Evolutionary conservation across 2,113 vertebrate species (phyloP), one percentile per base, ranked within the genome.

Genomic region (Larimichthys crocea): DNA sequence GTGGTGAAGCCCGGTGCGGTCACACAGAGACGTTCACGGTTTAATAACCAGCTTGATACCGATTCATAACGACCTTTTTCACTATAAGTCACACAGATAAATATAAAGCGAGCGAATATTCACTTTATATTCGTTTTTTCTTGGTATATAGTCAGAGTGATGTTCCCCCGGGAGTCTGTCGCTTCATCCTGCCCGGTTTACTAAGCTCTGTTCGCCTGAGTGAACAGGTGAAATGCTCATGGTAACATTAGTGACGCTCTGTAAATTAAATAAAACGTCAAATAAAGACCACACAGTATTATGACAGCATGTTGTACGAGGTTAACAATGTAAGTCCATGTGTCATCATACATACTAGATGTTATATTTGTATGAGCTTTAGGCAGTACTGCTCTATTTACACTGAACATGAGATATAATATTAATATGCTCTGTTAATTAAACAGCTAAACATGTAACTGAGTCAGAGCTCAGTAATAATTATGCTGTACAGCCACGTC

Each of bases 191-290:
- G 29, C 74, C 82, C 74, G 57, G 46, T 86, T 84, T 63, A 31
- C 80, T 88, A 60, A 85, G 61, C 81, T 82, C 14, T 24, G 83
- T 79, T 72, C 88, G 90, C 91, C 84, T 89, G 79, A 91, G 60
- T 82, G 82, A 91, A 85, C 90, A 90, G 90, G 91, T 92, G 88
- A 92, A 93, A 90, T 89, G 87, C 88, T 83, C 16, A 50, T 49
- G 53, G 26, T 65, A 55, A 68, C 81, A 81, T 85, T 80, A 88
- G 79, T 88, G 76, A 89, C 76, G 84, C 84, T 90, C 79, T 89
- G 75, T 17, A 56, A 9, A 74, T 88, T 17, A 62, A 65, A 82
- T 55, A 31, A 60, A 53, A 63, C 24, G 35, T 40, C 35, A 40
- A 40, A 40, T 70, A 3, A 3, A 59, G 19, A 76, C 10, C 2